These are phyloP conservation scores for Nothobranchius furzeri DNA, from an alignment of 2,113 vertebrate genomes.

Conservation along the genomic window DNA sequence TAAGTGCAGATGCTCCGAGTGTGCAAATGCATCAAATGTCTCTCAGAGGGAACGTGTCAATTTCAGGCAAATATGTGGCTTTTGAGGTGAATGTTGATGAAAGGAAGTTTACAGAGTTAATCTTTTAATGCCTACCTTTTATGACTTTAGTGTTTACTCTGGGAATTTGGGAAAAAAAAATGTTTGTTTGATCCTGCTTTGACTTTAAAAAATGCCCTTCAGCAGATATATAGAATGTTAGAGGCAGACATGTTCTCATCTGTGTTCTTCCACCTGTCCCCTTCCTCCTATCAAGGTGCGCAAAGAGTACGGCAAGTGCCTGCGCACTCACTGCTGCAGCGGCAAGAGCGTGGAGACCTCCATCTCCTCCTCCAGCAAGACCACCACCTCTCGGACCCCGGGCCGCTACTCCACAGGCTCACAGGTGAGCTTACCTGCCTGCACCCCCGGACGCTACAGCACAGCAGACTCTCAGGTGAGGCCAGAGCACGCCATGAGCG, in stretches of 20 bases:
- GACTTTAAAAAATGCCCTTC: conserved; percentile 15
- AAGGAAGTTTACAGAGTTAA: conserved; percentile 51
- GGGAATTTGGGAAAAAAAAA: conserved; percentile 29
- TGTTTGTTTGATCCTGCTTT: not conserved
- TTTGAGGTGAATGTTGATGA: conserved; percentile 40
- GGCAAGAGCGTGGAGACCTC: conserved; percentile 97
- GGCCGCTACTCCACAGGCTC: conserved; percentile 97
- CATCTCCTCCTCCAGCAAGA: conserved; percentile 95
- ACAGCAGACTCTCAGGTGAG: conserved; percentile 79
- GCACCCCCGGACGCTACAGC: conserved; percentile 77
- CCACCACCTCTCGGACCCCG: conserved; percentile 91
- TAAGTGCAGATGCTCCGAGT: conserved; percentile 73
- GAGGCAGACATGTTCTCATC: not conserved
- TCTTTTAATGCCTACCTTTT: conserved; percentile 52
- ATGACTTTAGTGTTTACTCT: conserved; percentile 42
- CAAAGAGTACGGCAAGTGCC: conserved; percentile 98
- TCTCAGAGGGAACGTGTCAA: conserved; percentile 43
- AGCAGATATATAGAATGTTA: not conserved
- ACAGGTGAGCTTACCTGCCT: conserved; percentile 89
- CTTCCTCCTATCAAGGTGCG: conserved; percentile 82
- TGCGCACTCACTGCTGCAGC: conserved; percentile 96
- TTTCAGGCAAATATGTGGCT: conserved; percentile 46
- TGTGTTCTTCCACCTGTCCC: not conserved
- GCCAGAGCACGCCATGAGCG: conserved; percentile 47
- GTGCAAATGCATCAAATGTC: conserved; percentile 58